A percentile compares a stretch with the other conserved stretches of the same genome.
These are phyloP conservation scores for Zeugodacus cucurbitae DNA, from an alignment of 1,140 invertebrate species.

Conservation along the genomic window DNA sequence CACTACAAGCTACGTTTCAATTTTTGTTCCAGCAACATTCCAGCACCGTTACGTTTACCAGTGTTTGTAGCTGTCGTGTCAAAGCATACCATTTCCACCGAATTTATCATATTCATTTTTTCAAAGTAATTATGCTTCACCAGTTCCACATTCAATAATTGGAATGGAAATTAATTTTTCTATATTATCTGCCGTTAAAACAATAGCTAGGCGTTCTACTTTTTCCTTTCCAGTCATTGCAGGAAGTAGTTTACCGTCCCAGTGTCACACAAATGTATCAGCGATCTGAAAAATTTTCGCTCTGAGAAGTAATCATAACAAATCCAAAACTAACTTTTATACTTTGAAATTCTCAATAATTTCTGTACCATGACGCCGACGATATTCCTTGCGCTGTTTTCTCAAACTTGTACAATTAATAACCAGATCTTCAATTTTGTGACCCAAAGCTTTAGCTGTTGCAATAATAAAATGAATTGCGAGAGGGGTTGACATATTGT, in stretches of 20 bases:
- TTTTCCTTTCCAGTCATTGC: neutral
- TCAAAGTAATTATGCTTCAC: neutral
- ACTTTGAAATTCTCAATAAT: conserved; percentile 13
- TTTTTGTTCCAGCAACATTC: too few relatives aligned
- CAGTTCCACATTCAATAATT: neutral
- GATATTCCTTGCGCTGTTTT: neutral
- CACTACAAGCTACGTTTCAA: neutral
- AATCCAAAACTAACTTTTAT: neutral
- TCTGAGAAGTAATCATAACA: neutral
- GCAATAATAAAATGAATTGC: too few relatives aligned
- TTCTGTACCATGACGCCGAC: conserved; percentile 5
- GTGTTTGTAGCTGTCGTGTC: too few relatives aligned
- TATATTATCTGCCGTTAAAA: neutral
- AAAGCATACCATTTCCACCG: too few relatives aligned
- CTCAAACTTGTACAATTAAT: conserved; percentile 14
- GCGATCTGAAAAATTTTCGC: neutral
- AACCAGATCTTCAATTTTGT: neutral
- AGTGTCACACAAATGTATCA: neutral
- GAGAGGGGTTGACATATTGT: too few relatives aligned
- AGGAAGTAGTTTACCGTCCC: neutral
- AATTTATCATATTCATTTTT: too few relatives aligned
- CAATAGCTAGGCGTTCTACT: neutral
- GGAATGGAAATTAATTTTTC: neutral
- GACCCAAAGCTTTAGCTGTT: neutral
- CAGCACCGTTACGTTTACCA: too few relatives aligned